Conservation (phyloP, 2,888 invertebrate genomes). For the Temnothorax unifasciatus region DNA sequence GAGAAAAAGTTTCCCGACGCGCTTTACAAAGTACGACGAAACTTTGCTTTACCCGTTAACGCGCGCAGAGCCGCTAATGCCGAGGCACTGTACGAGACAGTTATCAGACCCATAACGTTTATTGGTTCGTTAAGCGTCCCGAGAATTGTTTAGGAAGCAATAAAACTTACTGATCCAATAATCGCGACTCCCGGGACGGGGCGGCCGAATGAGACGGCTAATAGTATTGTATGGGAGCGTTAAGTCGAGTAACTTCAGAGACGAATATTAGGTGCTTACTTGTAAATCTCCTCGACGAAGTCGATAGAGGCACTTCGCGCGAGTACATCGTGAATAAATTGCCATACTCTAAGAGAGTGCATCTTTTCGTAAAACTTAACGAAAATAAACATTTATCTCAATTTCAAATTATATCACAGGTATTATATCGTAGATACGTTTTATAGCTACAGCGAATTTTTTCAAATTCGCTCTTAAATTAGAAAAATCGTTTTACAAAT, state of each 20-base stretch:
- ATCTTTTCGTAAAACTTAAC: constrained; percentile 15
- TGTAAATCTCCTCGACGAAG: constrained; percentile 44
- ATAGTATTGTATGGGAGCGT: constrained; percentile 44
- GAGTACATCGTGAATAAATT: constrained; percentile 31
- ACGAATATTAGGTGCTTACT: constrained; percentile 46
- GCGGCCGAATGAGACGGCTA: constrained; percentile 50
- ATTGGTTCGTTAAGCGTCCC: constrained; percentile 65
- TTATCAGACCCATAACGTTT: constrained; percentile 64
- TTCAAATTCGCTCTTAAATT: neutral
- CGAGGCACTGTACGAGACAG: constrained; percentile 55
- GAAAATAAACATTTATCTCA: neutral
- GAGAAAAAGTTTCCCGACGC: constrained; percentile 63
- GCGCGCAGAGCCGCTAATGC: constrained; percentile 51
- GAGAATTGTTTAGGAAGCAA: constrained; percentile 62
- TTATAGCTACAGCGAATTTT: neutral
- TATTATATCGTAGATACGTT: neutral
- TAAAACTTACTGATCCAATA: constrained; percentile 63
- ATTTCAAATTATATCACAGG: constrained; percentile 1
- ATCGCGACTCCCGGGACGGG: constrained; percentile 50
- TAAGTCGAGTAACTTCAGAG: constrained; percentile 40
- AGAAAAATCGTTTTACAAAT: constrained; percentile 2
- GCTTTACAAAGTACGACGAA: constrained; percentile 55
- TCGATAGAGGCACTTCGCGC: constrained; percentile 20
- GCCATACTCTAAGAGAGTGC: neutral
- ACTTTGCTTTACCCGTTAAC: constrained; percentile 63